These are phyloP conservation scores for Entosphenus tridentatus DNA, from an alignment of 2,113 vertebrate genomes.

Conservation along the genomic window DNA sequence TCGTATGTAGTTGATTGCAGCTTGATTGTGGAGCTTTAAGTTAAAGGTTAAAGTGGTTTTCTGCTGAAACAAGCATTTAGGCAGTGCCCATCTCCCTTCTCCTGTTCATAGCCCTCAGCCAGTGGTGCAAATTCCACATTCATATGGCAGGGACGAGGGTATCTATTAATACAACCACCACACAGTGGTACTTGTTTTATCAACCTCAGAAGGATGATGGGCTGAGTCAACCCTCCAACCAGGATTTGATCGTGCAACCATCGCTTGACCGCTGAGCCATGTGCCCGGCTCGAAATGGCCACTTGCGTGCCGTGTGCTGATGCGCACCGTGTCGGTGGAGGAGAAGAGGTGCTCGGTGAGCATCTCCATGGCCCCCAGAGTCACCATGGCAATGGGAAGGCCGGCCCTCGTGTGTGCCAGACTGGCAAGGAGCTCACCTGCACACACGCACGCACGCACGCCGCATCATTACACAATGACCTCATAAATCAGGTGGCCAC, in stretches of 20 bases:
- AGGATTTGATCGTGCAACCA: background rate
- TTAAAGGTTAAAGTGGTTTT: too few species aligned
- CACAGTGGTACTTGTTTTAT: too few species aligned
- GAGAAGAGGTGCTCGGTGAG: conserved; percentile 28
- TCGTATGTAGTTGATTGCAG: too few species aligned
- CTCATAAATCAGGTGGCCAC: too few species aligned
- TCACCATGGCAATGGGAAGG: conserved; percentile 26
- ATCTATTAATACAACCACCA: too few species aligned
- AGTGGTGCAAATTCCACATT: too few species aligned
- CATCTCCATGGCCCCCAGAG: conserved; percentile 21
- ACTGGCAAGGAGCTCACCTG: conserved; percentile 28
- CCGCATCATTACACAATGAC: too few species aligned
- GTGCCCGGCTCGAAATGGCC: background rate
- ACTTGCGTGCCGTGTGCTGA: background rate
- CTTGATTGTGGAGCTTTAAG: too few species aligned
- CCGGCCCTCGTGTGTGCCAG: conserved; percentile 27
- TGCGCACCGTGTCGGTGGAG: conserved; percentile 24
- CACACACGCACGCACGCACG: conserved; percentile 5
- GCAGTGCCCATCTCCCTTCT: too few species aligned
- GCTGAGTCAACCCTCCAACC: background rate
- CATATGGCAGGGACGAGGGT: too few species aligned
- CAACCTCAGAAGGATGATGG: background rate
- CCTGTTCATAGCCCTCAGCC: too few species aligned
- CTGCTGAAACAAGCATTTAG: too few species aligned
- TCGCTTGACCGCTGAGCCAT: background rate